These are phyloP conservation scores for Bruchidius siliquastri DNA, from an alignment of 2,888 invertebrate species.

Conservation along the genomic window DNA sequence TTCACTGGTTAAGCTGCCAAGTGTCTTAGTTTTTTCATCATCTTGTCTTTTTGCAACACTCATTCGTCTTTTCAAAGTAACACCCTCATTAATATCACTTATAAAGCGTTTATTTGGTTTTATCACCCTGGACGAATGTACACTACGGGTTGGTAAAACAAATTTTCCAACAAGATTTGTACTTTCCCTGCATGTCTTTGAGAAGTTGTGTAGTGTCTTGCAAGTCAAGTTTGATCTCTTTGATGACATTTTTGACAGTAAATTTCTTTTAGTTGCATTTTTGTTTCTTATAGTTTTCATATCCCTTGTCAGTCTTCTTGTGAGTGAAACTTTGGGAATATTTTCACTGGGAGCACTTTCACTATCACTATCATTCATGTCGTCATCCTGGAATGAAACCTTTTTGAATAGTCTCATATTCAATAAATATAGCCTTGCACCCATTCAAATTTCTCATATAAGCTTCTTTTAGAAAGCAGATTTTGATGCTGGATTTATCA, in stretches of 20 bases:
- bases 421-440: not conserved
- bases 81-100: conserved; percentile 49
- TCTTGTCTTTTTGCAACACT: conserved; percentile 31
- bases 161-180: conserved; percentile 57
- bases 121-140: conserved; percentile 79
- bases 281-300: conserved; percentile 34
- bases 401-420: not conserved
- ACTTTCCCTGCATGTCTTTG: conserved; percentile 28
- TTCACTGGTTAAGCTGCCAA: conserved; percentile 23
- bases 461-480: not conserved
- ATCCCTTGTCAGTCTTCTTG: conserved; percentile 34
- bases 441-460: not conserved
- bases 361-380: conserved; percentile 46
- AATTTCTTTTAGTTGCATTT: conserved; percentile 32
- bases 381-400: conserved; percentile 27
- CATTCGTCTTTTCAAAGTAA: conserved; percentile 41
- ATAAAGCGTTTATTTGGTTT: conserved; percentile 84
- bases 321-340: conserved; percentile 37
- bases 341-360: conserved; percentile 45
- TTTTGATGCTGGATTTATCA: not conserved
- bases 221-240: conserved; percentile 25
- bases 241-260: conserved; percentile 34
- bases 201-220: conserved; percentile 25
- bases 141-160: conserved; percentile 75
- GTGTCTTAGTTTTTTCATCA: conserved; percentile 21